phyloP scores from a whole-genome alignment of 2,888 invertebrate genomes.

The Drosophila lacicola region DNA sequence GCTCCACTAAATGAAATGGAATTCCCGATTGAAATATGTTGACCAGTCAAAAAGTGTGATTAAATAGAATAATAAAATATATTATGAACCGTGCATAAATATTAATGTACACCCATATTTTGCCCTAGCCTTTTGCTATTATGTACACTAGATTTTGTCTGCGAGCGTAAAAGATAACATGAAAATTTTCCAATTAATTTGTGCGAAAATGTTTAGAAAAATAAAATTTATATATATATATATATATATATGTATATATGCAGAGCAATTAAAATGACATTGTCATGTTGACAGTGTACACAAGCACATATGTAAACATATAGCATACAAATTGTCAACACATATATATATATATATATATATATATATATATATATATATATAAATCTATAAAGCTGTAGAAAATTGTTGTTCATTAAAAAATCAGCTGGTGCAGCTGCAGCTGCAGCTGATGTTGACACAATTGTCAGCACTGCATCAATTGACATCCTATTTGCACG shows the following conservation, averaged over 20 bases:
- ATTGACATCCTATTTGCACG: constrained; percentile 47
- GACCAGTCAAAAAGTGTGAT: too few relatives aligned
- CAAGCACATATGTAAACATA: background rate
- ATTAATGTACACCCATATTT: too few relatives aligned
- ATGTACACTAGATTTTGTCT: background rate
- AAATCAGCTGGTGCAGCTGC: constrained; percentile 1
- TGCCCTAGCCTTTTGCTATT: too few relatives aligned
- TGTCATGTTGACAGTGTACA: constrained; percentile 10
- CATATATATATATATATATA: too few relatives aligned
- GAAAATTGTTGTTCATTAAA: constrained; percentile 1
- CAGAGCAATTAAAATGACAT: constrained; percentile 31
- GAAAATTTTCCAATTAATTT: background rate
- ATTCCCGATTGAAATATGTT: too few relatives aligned
- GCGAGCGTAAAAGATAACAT: background rate
- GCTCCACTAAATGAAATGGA: too few relatives aligned
- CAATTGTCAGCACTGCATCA: constrained; percentile 40
- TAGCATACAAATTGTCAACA: background rate
- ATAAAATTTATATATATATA: background rate
- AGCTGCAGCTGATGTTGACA: constrained; percentile 34
- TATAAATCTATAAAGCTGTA: background rate
- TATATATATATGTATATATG: background rate
- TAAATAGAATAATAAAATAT: too few relatives aligned
- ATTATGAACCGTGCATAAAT: too few relatives aligned
- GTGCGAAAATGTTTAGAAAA: background rate
- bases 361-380: background rate